These are phyloP conservation scores for Tragelaphus imberbis DNA, from an alignment of 2,113 vertebrate species.

Conservation along the genomic window DNA sequence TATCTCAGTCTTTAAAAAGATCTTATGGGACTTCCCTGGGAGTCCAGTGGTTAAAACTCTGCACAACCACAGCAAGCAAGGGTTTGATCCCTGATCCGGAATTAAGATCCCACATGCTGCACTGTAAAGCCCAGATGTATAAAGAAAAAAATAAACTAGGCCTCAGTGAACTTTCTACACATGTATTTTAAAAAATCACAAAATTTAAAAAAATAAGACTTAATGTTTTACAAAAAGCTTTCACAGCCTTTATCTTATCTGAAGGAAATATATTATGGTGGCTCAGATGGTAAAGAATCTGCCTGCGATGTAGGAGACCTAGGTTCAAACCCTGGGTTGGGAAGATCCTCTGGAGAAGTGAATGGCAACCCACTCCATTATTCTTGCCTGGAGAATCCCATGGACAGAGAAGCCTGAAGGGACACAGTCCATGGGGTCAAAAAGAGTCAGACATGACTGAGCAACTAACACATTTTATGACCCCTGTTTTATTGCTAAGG, in stretches of 20 bases:
- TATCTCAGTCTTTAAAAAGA: background rate
- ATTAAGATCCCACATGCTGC: background rate
- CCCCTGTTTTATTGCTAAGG: background rate
- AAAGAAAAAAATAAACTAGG: background rate
- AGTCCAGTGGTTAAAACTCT: background rate
- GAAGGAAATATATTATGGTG: background rate
- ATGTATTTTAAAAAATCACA: background rate
- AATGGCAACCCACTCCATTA: background rate
- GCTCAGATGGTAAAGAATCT: background rate
- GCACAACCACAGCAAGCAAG: background rate
- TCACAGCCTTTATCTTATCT: background rate
- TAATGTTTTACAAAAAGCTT: background rate
- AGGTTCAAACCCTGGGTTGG: background rate
- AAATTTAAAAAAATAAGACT: fast-evolving
- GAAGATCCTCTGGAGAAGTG: background rate
- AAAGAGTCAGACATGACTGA: background rate
- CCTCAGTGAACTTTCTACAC: background rate
- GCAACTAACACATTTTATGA: background rate
- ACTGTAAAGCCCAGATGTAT: background rate
- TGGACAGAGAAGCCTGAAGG: background rate
- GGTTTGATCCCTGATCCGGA: background rate
- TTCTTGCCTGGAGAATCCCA: background rate
- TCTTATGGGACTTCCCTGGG: background rate
- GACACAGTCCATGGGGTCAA: background rate
- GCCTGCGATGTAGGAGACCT: background rate